These are phyloP conservation scores for Acanthochromis polyacanthus DNA, from an alignment of 2,113 vertebrate species.

Conservation along the genomic window DNA sequence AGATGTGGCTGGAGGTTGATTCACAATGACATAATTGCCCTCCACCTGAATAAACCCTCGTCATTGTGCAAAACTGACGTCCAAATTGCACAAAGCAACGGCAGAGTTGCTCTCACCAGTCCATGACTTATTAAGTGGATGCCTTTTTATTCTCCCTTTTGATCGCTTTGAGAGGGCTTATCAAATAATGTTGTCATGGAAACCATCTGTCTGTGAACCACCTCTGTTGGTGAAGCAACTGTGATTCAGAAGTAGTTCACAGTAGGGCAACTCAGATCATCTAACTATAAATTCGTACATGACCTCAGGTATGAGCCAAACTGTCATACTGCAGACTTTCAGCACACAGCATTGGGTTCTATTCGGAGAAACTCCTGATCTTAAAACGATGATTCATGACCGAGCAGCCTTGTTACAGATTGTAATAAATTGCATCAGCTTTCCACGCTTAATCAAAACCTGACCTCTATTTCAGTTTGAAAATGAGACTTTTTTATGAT, in stretches of 20 bases:
- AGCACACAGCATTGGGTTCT: not conserved
- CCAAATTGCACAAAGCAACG: conserved; percentile 47
- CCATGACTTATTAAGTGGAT: conserved; percentile 70
- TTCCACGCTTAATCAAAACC: not conserved
- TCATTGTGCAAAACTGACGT: conserved; percentile 45
- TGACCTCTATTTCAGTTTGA: conserved; percentile 7
- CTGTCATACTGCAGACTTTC: not conserved
- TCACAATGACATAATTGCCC: conserved; percentile 47
- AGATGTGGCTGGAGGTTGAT: conserved; percentile 38
- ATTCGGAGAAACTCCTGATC: not conserved
- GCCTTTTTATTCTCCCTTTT: conserved; percentile 68
- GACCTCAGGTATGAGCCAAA: conserved; percentile 25
- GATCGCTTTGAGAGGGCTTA: conserved; percentile 62
- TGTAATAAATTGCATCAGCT: not conserved
- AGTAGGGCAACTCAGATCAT: conserved; percentile 39
- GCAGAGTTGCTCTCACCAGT: conserved; percentile 45
- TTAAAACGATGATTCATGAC: not conserved
- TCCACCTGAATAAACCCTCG: conserved; percentile 49
- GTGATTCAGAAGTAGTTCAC: conserved; percentile 64
- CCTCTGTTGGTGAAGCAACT: conserved; percentile 54
- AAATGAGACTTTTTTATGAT: conserved; percentile 1
- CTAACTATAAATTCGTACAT: conserved; percentile 28
- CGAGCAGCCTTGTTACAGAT: not conserved
- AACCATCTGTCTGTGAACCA: conserved; percentile 66
- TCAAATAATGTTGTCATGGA: conserved; percentile 77